phyloP scores from a whole-genome alignment of 2,113 vertebrate genomes.

The Acinonyx jubatus region DNA sequence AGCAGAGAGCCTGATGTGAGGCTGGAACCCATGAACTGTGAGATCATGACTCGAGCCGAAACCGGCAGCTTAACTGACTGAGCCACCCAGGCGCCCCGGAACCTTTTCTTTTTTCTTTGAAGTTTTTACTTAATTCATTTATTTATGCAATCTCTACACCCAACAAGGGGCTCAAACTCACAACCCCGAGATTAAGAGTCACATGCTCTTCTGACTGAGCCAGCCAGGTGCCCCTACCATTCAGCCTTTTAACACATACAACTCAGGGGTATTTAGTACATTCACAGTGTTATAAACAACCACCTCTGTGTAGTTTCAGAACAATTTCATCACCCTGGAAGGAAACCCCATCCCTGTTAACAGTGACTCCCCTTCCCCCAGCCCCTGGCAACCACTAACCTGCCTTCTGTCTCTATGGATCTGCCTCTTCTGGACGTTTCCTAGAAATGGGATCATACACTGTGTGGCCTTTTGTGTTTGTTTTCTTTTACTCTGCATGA shows the following conservation, averaged over 20 bases:
- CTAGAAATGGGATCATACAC: accelerated
- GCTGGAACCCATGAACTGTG: too few species aligned
- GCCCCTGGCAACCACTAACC: neutral
- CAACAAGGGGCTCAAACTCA: neutral
- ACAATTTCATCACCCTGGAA: neutral
- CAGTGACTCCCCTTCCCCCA: neutral
- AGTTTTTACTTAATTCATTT: neutral
- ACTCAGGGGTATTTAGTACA: neutral
- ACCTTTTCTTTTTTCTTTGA: neutral
- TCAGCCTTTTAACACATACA: neutral
- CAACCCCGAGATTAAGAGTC: neutral
- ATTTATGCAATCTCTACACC: neutral
- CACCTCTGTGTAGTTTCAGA: neutral
- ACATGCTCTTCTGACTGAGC: neutral
- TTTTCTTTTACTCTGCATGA: neutral
- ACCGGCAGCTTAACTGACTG: too few species aligned
- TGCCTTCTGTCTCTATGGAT: neutral
- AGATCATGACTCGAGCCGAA: too few species aligned
- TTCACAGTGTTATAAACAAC: neutral
- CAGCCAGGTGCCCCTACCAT: neutral
- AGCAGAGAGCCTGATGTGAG: too few species aligned
- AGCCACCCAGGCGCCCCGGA: too few species aligned
- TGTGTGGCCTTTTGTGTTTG: neutral
- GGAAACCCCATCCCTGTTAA: neutral
- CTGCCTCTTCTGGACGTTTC: neutral